Conservation (phyloP, 1,140 invertebrate species). For the Theocolax elegans region DNA sequence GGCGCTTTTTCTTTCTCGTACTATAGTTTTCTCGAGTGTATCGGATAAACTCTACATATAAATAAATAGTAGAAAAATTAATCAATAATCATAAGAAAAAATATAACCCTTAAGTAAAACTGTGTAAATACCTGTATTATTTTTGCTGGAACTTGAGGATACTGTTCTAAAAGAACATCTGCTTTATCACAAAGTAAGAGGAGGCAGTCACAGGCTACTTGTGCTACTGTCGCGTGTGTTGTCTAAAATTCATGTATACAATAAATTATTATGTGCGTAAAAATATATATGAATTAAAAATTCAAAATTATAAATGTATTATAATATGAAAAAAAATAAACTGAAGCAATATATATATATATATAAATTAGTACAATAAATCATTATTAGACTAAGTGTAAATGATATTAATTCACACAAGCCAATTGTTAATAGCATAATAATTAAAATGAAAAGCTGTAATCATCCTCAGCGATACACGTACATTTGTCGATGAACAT, state of each 20-base stretch:
- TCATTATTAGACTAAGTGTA: constrained; percentile 18
- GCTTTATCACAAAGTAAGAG: constrained; percentile 85
- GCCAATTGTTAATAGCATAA: constrained; percentile 9
- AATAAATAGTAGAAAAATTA: constrained; percentile 13
- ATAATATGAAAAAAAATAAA: neutral
- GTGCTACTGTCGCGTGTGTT: constrained; percentile 84
- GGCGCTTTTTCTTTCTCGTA: constrained; percentile 65
- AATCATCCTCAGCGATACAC: constrained; percentile 37
- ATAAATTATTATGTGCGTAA: constrained; percentile 1
- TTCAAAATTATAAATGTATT: neutral
- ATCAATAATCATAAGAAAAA: too few species aligned
- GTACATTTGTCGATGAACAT: constrained; percentile 39
- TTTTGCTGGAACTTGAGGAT: constrained; percentile 81
- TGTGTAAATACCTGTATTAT: constrained; percentile 74
- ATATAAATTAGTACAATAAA: constrained; percentile 2
- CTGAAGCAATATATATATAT: neutral
- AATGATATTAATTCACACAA: constrained; percentile 24
- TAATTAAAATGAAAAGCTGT: constrained; percentile 37
- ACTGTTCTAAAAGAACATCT: constrained; percentile 76
- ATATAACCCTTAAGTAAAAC: constrained; percentile 1
- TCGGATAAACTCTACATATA: constrained; percentile 69
- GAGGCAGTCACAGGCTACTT: constrained; percentile 88
- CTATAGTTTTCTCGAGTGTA: constrained; percentile 70
- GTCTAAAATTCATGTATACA: constrained; percentile 69
- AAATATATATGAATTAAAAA: too few species aligned